These are phyloP conservation scores for Pitangus sulphuratus DNA, from an alignment of 2,797 vertebrate species.

Conservation along the genomic window DNA sequence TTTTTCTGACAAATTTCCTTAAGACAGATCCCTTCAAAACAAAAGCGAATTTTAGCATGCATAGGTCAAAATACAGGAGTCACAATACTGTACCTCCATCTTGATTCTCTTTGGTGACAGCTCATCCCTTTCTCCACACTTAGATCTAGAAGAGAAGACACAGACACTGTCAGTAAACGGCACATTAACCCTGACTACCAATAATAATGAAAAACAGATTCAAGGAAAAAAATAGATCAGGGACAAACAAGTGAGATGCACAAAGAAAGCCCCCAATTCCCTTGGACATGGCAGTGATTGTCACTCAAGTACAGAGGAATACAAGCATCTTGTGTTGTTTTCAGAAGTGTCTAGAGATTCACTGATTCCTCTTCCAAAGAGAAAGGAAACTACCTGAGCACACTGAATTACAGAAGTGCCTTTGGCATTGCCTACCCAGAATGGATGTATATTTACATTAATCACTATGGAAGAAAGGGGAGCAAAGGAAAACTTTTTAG, in stretches of 20 bases:
- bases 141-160: constrained; percentile 82
- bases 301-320: not conserved
- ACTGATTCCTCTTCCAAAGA: not conserved
- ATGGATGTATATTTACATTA: not conserved
- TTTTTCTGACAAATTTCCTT: constrained; percentile 16
- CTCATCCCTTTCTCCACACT: constrained; percentile 94
- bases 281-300: not conserved
- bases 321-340: not conserved
- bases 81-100: constrained; percentile 85
- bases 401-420: not conserved
- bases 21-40: constrained; percentile 26
- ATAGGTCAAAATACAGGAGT: constrained; percentile 2
- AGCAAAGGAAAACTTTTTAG: not conserved
- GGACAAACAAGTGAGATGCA: not conserved
- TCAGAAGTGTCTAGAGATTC: not conserved
- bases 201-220: not conserved
- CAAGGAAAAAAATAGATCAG: not conserved
- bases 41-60: not conserved
- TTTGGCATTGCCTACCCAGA: not conserved
- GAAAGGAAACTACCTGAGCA: not conserved
- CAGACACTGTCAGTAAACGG: not conserved
- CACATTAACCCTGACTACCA: not conserved
- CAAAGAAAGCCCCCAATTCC: not conserved
- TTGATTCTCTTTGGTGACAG: constrained; percentile 96
- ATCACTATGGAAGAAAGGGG: not conserved